A percentile compares a stretch with the other conserved stretches of the same genome.
phyloP scores from a whole-genome alignment of 2,888 invertebrate species.

The Leptinotarsa peninsularis region DNA sequence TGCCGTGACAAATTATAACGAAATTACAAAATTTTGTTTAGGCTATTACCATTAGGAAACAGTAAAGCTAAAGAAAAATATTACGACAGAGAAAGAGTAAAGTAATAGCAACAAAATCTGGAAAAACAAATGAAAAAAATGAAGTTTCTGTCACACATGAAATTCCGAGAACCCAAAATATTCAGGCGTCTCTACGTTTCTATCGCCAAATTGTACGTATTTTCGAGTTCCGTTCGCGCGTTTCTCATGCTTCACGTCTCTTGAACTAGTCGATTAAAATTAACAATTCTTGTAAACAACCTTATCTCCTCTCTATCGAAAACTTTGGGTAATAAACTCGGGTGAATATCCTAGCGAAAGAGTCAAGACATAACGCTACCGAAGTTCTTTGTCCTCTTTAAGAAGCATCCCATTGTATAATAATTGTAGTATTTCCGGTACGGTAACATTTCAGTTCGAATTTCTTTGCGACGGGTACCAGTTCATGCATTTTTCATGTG shows the following conservation, averaged over 20 bases:
- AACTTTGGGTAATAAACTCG: slow-evolving; percentile 18
- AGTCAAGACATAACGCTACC: slow-evolving; percentile 24
- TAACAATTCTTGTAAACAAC: background rate
- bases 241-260: background rate
- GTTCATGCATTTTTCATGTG: slow-evolving; percentile 8
- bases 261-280: background rate
- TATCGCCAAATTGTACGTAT: background rate
- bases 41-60: no score
- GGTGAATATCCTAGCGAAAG: slow-evolving; percentile 16
- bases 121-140: background rate
- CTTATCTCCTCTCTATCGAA: slow-evolving; percentile 4
- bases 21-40: no score
- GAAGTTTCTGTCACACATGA: background rate
- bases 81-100: no score
- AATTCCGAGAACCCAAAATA: no score
- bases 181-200: no score
- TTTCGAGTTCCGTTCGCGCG: background rate
- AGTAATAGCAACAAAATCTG: background rate
- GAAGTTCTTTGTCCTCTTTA: slow-evolving; percentile 37
- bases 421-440: slow-evolving; percentile 43
- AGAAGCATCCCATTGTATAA: slow-evolving; percentile 40
- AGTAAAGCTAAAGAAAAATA: no score
- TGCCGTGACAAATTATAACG: no score
- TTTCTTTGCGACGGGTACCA: slow-evolving; percentile 22
- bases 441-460: slow-evolving; percentile 39